A percentile compares a stretch with the other conserved stretches of the same genome.
Evolutionary conservation across 2,797 vertebrate genomes (phyloP).

Genomic region (Xiphophorus birchmanni): DNA sequence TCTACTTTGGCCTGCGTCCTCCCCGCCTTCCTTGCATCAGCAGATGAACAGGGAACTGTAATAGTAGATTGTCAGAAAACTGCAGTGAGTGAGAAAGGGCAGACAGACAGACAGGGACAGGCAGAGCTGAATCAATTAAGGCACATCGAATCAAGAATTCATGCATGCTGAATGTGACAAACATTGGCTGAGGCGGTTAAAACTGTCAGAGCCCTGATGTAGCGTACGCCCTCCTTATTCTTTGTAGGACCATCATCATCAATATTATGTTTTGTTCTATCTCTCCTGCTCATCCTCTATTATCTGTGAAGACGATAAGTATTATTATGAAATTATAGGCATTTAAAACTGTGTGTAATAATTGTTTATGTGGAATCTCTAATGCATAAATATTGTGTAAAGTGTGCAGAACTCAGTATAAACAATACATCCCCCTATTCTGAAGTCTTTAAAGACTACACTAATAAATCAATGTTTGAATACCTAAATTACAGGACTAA

Average conservation of each 20-base stretch:
- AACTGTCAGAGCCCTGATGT: conserved; percentile 64
- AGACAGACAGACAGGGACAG: conserved; percentile 85
- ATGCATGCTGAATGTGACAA: conserved; percentile 92
- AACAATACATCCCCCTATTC: background rate
- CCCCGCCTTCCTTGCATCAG: conserved; percentile 34
- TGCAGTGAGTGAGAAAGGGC: conserved; percentile 18
- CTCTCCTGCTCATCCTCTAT: conserved; percentile 19
- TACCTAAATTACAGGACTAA: background rate
- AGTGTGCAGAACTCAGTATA: background rate
- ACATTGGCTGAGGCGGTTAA: conserved; percentile 82
- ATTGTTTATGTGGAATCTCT: background rate
- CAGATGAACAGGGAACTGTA: conserved; percentile 24
- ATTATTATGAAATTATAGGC: background rate
- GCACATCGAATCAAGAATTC: conserved; percentile 95
- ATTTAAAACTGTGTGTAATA: background rate
- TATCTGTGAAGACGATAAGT: conserved; percentile 9
- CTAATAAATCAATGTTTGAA: background rate
- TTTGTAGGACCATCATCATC: conserved; percentile 37
- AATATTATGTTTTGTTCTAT: conserved; percentile 11
- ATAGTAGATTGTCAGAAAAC: conserved; percentile 44
- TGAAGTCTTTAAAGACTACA: background rate
- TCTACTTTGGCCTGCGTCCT: conserved; percentile 45
- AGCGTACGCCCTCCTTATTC: conserved; percentile 51
- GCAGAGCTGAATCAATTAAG: conserved; percentile 94
- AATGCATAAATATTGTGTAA: background rate